These are phyloP conservation scores for Pomatostomus ruficeps DNA, from an alignment of 2,113 vertebrate genomes.

Conservation along the genomic window DNA sequence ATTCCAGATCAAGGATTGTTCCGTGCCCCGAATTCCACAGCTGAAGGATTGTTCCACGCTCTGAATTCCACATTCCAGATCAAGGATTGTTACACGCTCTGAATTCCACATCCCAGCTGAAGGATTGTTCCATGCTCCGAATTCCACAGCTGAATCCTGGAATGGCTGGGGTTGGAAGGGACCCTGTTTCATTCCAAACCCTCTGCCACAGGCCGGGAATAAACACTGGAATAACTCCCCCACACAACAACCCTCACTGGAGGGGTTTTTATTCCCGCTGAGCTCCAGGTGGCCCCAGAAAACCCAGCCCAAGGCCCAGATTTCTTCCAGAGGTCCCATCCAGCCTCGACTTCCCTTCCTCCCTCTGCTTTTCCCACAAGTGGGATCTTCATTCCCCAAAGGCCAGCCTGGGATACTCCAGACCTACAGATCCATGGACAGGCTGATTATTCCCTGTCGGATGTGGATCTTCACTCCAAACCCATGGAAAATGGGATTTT, in stretches of 20 bases:
- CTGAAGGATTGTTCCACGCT: no score
- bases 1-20: no score
- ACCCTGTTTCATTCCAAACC: fast-evolving
- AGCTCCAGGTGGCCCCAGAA: not conserved
- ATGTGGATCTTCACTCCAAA: not conserved
- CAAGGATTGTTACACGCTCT: no score
- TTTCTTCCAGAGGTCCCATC: not conserved
- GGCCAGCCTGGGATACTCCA: not conserved
- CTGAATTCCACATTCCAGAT: no score
- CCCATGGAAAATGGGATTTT: not conserved
- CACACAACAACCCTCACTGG: not conserved
- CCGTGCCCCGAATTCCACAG: no score
- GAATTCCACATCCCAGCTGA: no score
- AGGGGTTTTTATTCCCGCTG: not conserved
- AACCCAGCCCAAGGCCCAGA: not conserved
- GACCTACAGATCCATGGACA: not conserved
- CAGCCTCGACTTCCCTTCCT: not conserved
- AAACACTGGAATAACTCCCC: not conserved
- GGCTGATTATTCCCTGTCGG: not conserved
- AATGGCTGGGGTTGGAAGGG: not conserved
- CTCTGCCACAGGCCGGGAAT: not conserved
- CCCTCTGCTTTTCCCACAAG: not conserved
- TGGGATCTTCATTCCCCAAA: not conserved
- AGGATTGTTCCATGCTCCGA: no score
- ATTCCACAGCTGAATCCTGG: not conserved